Percentiles rank a stretch among this genome's conserved stretches.
These are phyloP conservation scores for Otis tarda DNA, from an alignment of 2,113 vertebrate species.

Conservation along the genomic window DNA sequence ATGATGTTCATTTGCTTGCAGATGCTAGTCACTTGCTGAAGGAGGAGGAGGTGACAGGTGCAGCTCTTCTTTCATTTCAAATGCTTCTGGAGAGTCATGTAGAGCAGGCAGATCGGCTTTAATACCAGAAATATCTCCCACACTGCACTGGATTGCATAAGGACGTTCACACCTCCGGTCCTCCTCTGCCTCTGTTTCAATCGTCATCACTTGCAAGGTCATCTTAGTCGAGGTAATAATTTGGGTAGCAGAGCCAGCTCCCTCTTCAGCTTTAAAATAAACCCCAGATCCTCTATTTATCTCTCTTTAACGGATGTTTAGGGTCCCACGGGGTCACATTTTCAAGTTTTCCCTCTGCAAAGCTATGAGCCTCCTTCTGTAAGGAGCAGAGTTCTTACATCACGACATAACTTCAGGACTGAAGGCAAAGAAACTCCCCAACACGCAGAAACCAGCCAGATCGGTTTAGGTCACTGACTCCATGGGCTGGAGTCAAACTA, in stretches of 20 bases:
- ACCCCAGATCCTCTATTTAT: neutral
- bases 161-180: neutral
- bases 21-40: neutral
- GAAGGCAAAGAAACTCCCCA: neutral
- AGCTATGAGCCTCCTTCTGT: neutral
- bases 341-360: neutral
- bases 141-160: neutral
- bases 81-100: neutral
- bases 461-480: neutral
- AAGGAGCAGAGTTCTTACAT: neutral
- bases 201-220: fast-evolving
- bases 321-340: neutral
- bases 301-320: neutral
- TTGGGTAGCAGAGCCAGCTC: neutral
- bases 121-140: neutral
- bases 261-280: neutral
- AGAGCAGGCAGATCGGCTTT: neutral
- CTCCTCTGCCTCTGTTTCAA: neutral
- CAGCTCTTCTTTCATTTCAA: neutral
- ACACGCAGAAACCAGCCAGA: fast-evolving
- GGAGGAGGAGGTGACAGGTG: neutral
- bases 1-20: neutral
- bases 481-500: neutral
- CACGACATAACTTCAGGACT: neutral
- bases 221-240: neutral